A percentile compares a stretch with the other conserved stretches of the same genome.
These are phyloP conservation scores for Siniperca scherzeri DNA, from an alignment of 2,797 vertebrate genomes.

Conservation along the genomic window DNA sequence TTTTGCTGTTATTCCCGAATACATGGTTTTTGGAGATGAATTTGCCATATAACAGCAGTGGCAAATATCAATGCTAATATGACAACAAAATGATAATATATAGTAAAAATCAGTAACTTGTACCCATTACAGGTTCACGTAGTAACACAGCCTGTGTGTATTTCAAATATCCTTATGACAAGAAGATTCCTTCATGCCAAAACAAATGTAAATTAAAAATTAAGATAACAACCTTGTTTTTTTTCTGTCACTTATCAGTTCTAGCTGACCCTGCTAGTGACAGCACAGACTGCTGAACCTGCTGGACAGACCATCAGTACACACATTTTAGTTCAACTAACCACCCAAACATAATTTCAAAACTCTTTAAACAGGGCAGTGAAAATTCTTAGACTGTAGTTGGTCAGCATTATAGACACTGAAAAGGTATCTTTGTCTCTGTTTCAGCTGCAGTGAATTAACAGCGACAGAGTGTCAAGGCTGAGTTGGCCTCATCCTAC, in stretches of 20 bases:
- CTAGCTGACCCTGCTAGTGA: not conserved
- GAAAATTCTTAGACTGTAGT: constrained; percentile 16
- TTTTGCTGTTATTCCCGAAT: constrained; percentile 3
- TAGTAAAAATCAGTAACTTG: not conserved
- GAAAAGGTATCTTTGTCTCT: constrained; percentile 57
- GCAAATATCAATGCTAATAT: not conserved
- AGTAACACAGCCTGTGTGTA: not conserved
- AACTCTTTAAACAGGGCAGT: not conserved
- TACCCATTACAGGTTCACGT: not conserved
- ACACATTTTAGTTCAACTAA: constrained; percentile 25
- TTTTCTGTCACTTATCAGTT: not conserved
- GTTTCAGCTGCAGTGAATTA: constrained; percentile 74
- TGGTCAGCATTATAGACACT: constrained; percentile 28
- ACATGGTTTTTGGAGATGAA: not conserved
- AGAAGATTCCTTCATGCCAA: not conserved
- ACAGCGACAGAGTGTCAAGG: constrained; percentile 58
- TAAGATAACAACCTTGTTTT: not conserved
- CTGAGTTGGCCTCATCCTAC: constrained; percentile 50
- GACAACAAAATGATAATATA: not conserved
- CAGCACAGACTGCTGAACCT: not conserved
- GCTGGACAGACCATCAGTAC: not conserved
- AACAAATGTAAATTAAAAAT: not conserved
- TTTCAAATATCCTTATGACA: not conserved
- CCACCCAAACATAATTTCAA: constrained; percentile 1
- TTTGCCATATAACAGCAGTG: not conserved